Evolutionary conservation across 2,888 invertebrate genomes (phyloP), one percentile per base, ranked within the genome.

Genomic region (Holacanthella duospinosa): DNA sequence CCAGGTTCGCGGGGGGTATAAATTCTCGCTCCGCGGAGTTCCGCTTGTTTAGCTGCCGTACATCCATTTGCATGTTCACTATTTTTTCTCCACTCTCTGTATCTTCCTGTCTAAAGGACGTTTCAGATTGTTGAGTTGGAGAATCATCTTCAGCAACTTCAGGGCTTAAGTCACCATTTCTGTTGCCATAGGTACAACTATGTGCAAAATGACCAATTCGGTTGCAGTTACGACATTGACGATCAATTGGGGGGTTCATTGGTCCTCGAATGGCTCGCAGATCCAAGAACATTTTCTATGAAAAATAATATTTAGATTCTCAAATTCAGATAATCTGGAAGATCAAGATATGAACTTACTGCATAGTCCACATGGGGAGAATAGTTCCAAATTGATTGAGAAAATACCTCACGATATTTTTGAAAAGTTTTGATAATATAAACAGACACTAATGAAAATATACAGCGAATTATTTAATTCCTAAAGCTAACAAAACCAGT

Each of bases 161-260:
- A 6, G 9, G 9, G 36, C 16, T 9, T 9, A 9, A 6, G 16
- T 36, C 36, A 9, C 36, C 36, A 36, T 36, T 36, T 16, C 36
- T 36, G 16, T 16, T 36, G 6, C 36, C 36, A 36, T 36, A 36
- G 0, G 78, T 77, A 67, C 82, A 82, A 48, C 80, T 78, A 60
- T 77, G 77, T 3, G 77, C 78, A 65, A 79, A 76, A 71, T 83
- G 83, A 2, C 82, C 82, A 64, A 82, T 82, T 70, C 79, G 79
- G 60, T 79, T 79, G 73, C 83, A 82, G 21, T 76, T 74, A 24
- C 79, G 75, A 72, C 83, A 82, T 26, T 80, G 79, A 28, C 81
- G 74, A 69, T 81, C 81, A 70, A 79, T 79, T 1, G 82, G 82
- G 1, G 80, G 80, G 66, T 75, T 72, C 67, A n/a, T 25, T 6